Evolutionary conservation across 1,140 invertebrate species (phyloP).

Genomic region (Drosophila bocki): DNA sequence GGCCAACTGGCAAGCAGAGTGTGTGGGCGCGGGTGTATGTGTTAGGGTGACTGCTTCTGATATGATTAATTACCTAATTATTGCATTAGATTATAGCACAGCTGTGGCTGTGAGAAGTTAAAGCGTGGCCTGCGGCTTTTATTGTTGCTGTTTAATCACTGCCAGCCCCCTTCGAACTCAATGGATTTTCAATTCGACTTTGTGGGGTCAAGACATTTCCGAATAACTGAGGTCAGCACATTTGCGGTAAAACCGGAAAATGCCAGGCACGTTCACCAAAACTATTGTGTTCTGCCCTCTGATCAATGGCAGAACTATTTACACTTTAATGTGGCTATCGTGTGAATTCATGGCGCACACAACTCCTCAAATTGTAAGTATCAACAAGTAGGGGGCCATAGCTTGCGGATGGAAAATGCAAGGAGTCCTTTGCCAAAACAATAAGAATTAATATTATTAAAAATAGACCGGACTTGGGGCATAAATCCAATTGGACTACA

Average conservation of each 20-base stretch:
- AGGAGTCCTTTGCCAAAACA: not conserved
- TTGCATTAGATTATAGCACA: constrained; percentile 67
- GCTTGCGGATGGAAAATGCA: constrained; percentile 1
- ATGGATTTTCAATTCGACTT: constrained; percentile 38
- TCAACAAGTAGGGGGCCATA: constrained; percentile 29
- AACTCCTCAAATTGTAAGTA: constrained; percentile 8
- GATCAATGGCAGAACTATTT: constrained; percentile 61
- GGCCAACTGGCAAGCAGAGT: constrained; percentile 19
- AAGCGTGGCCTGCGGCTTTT: constrained; percentile 42
- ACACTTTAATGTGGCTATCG: constrained; percentile 44
- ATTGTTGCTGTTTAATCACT: constrained; percentile 60
- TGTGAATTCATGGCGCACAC: constrained; percentile 1
- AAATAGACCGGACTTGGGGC: constrained; percentile 50
- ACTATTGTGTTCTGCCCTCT: constrained; percentile 31
- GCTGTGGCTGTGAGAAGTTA: constrained; percentile 53
- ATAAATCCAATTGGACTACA: constrained; percentile 56
- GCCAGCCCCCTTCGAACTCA: constrained; percentile 18
- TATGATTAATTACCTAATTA: constrained; percentile 81
- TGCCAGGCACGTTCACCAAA: constrained; percentile 41
- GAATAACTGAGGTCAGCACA: constrained; percentile 39
- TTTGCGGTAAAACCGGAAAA: constrained; percentile 25
- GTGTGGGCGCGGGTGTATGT: constrained; percentile 4
- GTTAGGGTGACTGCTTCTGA: constrained; percentile 26
- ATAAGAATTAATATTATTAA: constrained; percentile 50
- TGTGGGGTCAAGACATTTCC: constrained; percentile 15